Evolutionary conservation across 2,888 invertebrate species (phyloP).

Genomic region (Rhagonycha fulva): DNA sequence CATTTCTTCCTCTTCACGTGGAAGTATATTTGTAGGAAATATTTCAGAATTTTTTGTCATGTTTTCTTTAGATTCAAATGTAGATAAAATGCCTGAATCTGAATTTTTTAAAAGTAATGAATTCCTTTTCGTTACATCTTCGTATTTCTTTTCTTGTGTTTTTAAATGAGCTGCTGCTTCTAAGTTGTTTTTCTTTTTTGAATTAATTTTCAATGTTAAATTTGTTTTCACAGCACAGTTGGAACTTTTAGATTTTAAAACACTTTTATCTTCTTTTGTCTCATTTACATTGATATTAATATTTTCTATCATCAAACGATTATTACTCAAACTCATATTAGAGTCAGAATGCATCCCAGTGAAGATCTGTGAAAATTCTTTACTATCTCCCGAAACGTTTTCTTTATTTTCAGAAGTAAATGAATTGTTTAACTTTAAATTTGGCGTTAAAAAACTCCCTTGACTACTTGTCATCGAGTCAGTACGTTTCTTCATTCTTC

Average conservation of each 20-base stretch:
- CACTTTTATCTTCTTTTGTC: too few species aligned
- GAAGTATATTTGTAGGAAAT: too few species aligned
- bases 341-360: too few species aligned
- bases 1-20: background rate
- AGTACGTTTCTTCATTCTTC: background rate
- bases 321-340: too few species aligned
- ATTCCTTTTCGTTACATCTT: background rate
- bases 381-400: background rate
- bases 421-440: background rate
- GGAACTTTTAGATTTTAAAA: too few species aligned
- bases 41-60: background rate
- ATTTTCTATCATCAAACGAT: too few species aligned
- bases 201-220: background rate
- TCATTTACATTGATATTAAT: too few species aligned
- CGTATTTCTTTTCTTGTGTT: background rate
- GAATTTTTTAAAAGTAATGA: background rate
- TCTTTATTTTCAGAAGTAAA: background rate
- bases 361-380: background rate
- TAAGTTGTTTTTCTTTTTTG: background rate
- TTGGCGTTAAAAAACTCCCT: background rate
- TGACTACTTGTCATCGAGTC: background rate
- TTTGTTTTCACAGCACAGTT: background rate
- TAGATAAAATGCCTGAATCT: background rate
- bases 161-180: background rate
- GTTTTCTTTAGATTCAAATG: background rate